Conservation (phyloP, 2,888 invertebrate species). For the Candidula unifasciata region DNA sequence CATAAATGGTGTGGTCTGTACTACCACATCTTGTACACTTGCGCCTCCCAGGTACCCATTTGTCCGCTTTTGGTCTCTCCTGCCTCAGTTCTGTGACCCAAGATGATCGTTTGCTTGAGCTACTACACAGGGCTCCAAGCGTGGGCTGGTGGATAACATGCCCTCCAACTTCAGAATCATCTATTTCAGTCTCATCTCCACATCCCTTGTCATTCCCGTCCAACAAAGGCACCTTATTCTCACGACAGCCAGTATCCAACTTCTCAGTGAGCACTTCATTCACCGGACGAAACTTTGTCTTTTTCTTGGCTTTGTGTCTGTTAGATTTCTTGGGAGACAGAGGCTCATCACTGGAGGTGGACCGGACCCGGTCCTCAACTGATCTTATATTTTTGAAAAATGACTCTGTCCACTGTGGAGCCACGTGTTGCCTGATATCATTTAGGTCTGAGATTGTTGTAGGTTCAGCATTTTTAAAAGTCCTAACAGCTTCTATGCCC, state of each 20-base stretch:
- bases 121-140: neutral
- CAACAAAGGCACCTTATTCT: neutral
- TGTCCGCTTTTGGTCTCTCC: neutral
- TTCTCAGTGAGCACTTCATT: neutral
- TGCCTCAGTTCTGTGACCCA: neutral
- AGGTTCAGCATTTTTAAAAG: neutral
- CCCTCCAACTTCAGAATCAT: neutral
- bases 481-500: neutral
- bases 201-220: neutral
- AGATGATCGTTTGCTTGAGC: neutral
- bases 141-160: constrained; percentile 26
- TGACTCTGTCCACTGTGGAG: constrained; percentile 7
- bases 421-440: neutral
- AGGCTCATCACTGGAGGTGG: neutral
- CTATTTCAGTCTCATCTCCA: constrained; percentile 7
- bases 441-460: neutral
- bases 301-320: neutral
- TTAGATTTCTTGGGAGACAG: neutral
- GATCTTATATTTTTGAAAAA: neutral
- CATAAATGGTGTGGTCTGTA: constrained; percentile 32
- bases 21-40: constrained; percentile 40
- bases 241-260: neutral
- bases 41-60: constrained; percentile 32
- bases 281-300: constrained; percentile 33
- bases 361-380: neutral